Evolutionary conservation across 2,888 invertebrate genomes (phyloP), one percentile per base, ranked within the genome.

Genomic region (Embidobia sp.): DNA sequence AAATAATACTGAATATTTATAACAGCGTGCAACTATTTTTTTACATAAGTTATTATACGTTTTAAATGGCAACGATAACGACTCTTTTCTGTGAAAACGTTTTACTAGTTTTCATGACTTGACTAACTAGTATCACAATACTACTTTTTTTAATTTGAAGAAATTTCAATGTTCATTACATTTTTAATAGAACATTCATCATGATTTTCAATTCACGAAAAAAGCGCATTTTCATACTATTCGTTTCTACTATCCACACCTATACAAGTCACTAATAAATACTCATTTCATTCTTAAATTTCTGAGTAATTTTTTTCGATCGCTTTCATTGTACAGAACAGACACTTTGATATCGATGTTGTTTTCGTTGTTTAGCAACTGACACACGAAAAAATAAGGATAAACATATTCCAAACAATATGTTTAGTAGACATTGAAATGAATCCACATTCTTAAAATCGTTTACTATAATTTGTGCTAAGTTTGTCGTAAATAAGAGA

Each of bases 361-460:
- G 27, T 46, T 46, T 46, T 15, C 46, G 27, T 46, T 22, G 6
- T 46, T 16, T 27, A 46, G 27, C 13, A 8, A 27, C 46, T 15
- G 27, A 27, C 13, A 29, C 15, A 10, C 13, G 37, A 1, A 7
- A n/a, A 37, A 37, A 16, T 8, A 16, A 37, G 37, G 8, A 46
- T 27, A 27, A 46, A 46, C 26, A 27, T 27, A 27, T 46, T 46
- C 27, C 18, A 27, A 46, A 46, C 27, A 27, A 11, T 26, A 16
- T 37, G 37, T 53, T 26, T 22, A 37, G 4, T 37, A n/a, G 19
- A 16, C 16, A 19, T 53, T 26, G 37, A 53, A 37, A 37, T 53
- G 26, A 53, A 35, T 48, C 29, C 16, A 29, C 2, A 29, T 29
- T 29, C 48, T 29, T 1, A 16, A 29, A 48, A 48, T 29, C 18